Base-by-base conservation (phyloP, 1,140 invertebrate species). In the Zelostemma sp. region DNA sequence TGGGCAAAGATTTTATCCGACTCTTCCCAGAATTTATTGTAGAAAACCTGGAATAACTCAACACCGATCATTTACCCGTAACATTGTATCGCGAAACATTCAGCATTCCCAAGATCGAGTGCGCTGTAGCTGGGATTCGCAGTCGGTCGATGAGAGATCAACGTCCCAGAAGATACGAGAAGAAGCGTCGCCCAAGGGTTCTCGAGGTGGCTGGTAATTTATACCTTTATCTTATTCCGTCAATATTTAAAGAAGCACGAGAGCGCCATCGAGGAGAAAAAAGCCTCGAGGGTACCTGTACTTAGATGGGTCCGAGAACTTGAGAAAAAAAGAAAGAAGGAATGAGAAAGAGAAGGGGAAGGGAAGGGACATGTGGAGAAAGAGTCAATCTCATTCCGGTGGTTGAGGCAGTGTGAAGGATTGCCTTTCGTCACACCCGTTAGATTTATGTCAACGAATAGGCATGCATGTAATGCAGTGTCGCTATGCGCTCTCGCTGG, bases 191-290 rank as follows among this genome's bases (percentile, higher is more conserved):
- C 67, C 72, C 50, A 56, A 74, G 71, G 70, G 74, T 68, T 55
- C 65, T 72, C 41, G 57, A 77, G 70, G 65, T 71, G 76, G 48
- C 65, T 72, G 72, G 76, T 80, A 80, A 81, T 80, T 80, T 78
- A 80, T 79, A 78, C 72, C 72, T 80, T 79, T 81, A 79, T 77
- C 75, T 76, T 70, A 76, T 79, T 77, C 70, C 72, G 77, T 79
- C 77, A 80, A 81, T 81, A 80, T 80, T 81, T 78, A 78, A 78
- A 78, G 70, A 79, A 75, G 73, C 41, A 73, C 72, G 55, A 53
- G 46, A 67, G 63, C 63, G 59, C 58, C 63, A 67, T 67, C 50
- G 55, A 71, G 54, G 53, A 65, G 47, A 62, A 55, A 25, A 47
- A 62, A 50, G 55, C 63, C 63, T 67, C 53, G 63, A 67, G 56